Conservation (phyloP, 2,888 invertebrate species). For the Tipula vernalis region DNA sequence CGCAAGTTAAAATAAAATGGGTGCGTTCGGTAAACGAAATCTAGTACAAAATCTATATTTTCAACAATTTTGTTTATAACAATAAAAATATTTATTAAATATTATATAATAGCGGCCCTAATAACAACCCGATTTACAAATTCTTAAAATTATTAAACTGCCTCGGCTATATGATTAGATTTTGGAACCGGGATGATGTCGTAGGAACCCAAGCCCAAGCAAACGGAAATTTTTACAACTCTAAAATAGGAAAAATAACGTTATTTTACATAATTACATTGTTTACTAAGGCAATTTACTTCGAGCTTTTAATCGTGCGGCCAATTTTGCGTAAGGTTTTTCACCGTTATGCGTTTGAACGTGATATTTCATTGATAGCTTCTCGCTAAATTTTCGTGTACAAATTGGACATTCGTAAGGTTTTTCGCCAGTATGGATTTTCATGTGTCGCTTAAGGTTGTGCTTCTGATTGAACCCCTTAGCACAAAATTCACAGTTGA, state of each 20-base stretch:
- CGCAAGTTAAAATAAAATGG: neutral
- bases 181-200: neutral
- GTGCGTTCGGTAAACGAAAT: neutral
- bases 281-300: neutral
- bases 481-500: neutral
- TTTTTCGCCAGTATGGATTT: neutral
- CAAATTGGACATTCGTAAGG: neutral
- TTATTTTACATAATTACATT: neutral
- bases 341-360: neutral
- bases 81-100: neutral
- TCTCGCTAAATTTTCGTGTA: neutral
- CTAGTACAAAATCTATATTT: neutral
- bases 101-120: neutral
- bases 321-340: neutral
- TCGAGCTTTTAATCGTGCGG: neutral
- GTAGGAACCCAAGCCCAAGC: neutral
- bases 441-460: neutral
- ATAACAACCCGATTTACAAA: neutral
- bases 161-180: neutral
- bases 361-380: neutral
- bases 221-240: neutral
- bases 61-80: neutral
- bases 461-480: neutral
- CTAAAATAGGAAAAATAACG: neutral
- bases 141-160: neutral